Evolutionary conservation across 2,888 invertebrate species (phyloP).

Genomic region (Syrista parreyssii): DNA sequence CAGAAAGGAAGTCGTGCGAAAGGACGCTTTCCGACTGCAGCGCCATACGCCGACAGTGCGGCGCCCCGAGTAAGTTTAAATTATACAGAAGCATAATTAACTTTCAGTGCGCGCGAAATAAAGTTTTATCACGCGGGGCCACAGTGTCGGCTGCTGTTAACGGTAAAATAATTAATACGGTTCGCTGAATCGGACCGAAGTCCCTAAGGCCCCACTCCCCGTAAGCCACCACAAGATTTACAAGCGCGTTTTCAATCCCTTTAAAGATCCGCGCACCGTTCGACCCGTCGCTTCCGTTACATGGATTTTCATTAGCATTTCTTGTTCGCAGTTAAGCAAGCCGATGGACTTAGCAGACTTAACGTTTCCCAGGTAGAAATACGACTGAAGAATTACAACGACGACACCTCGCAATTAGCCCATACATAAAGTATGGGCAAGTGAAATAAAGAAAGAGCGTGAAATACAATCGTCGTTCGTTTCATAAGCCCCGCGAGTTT

Average conservation of each 20-base stretch:
- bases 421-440: not conserved
- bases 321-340: not conserved
- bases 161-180: not conserved
- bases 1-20: not conserved
- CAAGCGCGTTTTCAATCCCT: not conserved
- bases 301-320: not conserved
- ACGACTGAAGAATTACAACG: not conserved
- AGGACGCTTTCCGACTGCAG: not conserved
- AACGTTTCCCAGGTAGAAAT: not conserved
- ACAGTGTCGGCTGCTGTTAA: not conserved
- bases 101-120: not conserved
- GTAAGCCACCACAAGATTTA: not conserved
- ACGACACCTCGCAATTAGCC: not conserved
- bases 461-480: not conserved
- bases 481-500: accelerated
- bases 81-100: not conserved
- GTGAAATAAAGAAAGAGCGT: not conserved
- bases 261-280: not conserved
- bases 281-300: not conserved
- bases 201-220: not conserved
- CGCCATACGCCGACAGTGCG: not conserved
- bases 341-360: not conserved
- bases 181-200: not conserved
- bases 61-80: not conserved
- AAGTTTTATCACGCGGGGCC: not conserved